Conservation (phyloP, 2,797 vertebrate species). For the Sphenodon punctatus region DNA sequence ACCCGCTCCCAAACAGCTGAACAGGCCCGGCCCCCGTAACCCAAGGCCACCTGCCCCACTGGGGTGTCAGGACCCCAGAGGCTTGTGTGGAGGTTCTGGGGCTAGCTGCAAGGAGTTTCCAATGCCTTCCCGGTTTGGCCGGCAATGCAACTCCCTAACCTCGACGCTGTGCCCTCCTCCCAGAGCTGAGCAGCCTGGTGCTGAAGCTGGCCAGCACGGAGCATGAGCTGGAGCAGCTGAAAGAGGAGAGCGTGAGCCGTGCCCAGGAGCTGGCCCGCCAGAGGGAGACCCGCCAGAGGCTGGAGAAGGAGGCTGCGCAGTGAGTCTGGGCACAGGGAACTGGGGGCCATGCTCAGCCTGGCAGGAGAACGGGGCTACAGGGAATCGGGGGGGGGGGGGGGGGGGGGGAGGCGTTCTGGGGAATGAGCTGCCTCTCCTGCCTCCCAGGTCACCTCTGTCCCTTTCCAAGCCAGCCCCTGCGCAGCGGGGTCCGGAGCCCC, state of each 20-base stretch:
- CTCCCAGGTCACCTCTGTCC: no score
- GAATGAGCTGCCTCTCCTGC: conserved; percentile 50
- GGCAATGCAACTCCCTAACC: neutral
- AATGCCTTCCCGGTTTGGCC: neutral
- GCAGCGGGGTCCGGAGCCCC: neutral
- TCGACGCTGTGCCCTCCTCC: neutral
- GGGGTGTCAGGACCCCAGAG: neutral
- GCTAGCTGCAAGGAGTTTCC: neutral
- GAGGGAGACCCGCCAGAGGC: conserved; percentile 14
- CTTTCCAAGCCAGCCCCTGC: neutral
- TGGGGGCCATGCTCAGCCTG: no score
- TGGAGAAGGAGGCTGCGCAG: conserved; percentile 48
- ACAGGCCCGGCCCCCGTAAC: no score
- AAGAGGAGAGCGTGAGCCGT: conserved; percentile 45
- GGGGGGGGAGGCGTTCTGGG: neutral
- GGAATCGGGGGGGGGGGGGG: neutral
- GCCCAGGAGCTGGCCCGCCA: conserved; percentile 25
- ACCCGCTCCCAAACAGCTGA: no score
- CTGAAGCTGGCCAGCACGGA: conserved; percentile 33
- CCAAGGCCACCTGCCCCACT: neutral
- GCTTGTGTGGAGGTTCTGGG: neutral
- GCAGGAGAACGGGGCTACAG: conserved; percentile 30
- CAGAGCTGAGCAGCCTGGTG: conserved; percentile 59
- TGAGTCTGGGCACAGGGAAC: conserved; percentile 41
- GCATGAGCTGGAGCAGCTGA: conserved; percentile 48